These are phyloP conservation scores for Latrodectus hesperus DNA, from an alignment of 2,888 invertebrate species.

Conservation along the genomic window DNA sequence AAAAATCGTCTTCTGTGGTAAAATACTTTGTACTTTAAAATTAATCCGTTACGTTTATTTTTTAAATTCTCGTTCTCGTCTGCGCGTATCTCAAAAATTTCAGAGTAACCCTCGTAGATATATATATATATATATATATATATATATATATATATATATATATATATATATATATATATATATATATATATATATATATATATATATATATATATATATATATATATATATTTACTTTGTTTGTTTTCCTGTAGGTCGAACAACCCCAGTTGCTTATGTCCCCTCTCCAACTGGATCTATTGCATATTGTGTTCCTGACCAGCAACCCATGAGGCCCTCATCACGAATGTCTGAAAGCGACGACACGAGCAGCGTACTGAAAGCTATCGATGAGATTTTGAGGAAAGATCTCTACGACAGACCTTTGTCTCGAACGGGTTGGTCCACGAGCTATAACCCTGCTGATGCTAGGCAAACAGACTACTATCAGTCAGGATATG, in stretches of 20 bases:
- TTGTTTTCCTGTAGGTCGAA: slow-evolving; percentile 20
- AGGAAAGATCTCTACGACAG: slow-evolving; percentile 70
- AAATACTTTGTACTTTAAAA: too few relatives aligned
- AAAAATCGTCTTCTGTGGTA: too few relatives aligned
- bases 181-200: background rate
- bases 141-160: background rate
- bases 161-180: background rate
- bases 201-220: background rate
- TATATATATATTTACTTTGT: background rate
- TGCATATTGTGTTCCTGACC: slow-evolving; percentile 23
- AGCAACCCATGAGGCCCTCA: background rate
- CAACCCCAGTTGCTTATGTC: slow-evolving; percentile 31
- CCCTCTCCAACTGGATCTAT: slow-evolving; percentile 47
- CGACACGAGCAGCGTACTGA: slow-evolving; percentile 74
- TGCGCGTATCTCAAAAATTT: too few relatives aligned
- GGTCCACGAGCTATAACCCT: slow-evolving; percentile 23
- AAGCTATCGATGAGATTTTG: slow-evolving; percentile 76
- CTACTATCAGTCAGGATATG: slow-evolving; percentile 36
- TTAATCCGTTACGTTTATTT: too few relatives aligned
- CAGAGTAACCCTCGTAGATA: too few relatives aligned
- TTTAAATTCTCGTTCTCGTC: too few relatives aligned
- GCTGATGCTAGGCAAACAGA: slow-evolving; percentile 19
- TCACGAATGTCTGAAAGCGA: slow-evolving; percentile 18
- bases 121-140: too few relatives aligned
- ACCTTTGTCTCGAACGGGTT: slow-evolving; percentile 62